Evolutionary conservation across 2,797 vertebrate genomes (phyloP).

Genomic region (Carapus acus): DNA sequence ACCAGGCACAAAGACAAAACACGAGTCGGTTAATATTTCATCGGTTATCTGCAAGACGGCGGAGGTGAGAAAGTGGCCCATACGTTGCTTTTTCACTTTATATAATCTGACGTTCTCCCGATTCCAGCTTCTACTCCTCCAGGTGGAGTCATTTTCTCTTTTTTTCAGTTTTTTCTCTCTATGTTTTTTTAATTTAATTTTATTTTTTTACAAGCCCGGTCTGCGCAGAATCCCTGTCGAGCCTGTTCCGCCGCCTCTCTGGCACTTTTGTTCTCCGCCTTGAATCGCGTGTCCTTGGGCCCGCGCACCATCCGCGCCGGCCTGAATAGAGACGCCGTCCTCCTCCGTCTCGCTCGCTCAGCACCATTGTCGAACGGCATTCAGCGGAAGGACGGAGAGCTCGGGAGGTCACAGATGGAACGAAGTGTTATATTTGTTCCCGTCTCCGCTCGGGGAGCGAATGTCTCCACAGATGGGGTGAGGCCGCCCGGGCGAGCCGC

Average conservation of each 20-base stretch:
- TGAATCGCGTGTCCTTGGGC: slow-evolving; percentile 63
- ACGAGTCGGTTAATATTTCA: slow-evolving; percentile 4
- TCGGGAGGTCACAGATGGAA: slow-evolving; percentile 70
- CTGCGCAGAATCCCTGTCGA: slow-evolving; percentile 29
- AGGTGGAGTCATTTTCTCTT: no score
- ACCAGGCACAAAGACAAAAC: slow-evolving; percentile 4
- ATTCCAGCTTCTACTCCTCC: no score
- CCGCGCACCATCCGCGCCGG: slow-evolving; percentile 49
- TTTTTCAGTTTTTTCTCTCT: neutral
- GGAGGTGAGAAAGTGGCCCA: no score
- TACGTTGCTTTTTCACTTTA: no score
- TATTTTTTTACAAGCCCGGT: slow-evolving; percentile 12
- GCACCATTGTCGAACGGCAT: slow-evolving; percentile 57
- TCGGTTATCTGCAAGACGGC: neutral
- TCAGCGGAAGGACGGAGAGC: slow-evolving; percentile 55
- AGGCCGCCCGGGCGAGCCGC: slow-evolving; percentile 57
- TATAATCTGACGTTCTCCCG: no score
- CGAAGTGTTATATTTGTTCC: slow-evolving; percentile 66
- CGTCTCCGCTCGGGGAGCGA: slow-evolving; percentile 52
- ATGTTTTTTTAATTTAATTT: neutral
- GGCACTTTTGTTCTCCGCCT: slow-evolving; percentile 41
- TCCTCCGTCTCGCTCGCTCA: slow-evolving; percentile 53
- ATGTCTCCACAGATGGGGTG: slow-evolving; percentile 63
- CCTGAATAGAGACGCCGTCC: slow-evolving; percentile 60
- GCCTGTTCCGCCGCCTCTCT: slow-evolving; percentile 36